Conservation (phyloP, 2,888 invertebrate genomes). For the Chaetogeoica ovagalla region DNA sequence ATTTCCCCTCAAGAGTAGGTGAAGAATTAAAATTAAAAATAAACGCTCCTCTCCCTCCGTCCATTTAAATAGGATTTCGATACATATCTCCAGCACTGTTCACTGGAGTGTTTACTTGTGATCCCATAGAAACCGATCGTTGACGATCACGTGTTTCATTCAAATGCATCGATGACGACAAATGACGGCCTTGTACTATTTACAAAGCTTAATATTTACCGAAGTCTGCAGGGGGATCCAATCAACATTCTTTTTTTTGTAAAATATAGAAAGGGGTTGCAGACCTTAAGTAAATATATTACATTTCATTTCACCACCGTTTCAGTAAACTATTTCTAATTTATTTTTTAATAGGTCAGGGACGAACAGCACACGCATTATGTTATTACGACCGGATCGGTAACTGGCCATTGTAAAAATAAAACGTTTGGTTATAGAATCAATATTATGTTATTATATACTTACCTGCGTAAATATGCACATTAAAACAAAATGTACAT, state of each 20-base stretch:
- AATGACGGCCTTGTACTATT: neutral
- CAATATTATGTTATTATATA: neutral
- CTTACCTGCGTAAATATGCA: no score
- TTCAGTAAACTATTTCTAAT: slow-evolving; percentile 1
- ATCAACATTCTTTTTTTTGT: neutral
- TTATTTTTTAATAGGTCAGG: slow-evolving; percentile 34
- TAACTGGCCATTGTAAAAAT: neutral
- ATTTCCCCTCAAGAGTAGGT: no score
- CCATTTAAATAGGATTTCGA: no score
- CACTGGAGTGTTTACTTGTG: no score
- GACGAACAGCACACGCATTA: neutral
- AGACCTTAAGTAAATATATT: neutral
- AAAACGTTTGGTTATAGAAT: neutral
- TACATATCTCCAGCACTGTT: no score
- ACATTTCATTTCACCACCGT: neutral
- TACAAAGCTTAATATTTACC: neutral
- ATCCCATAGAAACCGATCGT: no score
- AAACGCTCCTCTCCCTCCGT: no score
- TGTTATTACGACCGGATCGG: slow-evolving; percentile 4
- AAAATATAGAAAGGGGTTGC: neutral
- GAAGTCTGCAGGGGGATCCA: neutral
- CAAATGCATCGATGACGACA: no score
- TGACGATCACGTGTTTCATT: no score
- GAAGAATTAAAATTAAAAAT: no score
- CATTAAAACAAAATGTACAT: no score